A percentile compares a stretch with the other conserved stretches of the same genome.
Conservation (phyloP, 2,888 invertebrate species). For the Thereva unica region DNA sequence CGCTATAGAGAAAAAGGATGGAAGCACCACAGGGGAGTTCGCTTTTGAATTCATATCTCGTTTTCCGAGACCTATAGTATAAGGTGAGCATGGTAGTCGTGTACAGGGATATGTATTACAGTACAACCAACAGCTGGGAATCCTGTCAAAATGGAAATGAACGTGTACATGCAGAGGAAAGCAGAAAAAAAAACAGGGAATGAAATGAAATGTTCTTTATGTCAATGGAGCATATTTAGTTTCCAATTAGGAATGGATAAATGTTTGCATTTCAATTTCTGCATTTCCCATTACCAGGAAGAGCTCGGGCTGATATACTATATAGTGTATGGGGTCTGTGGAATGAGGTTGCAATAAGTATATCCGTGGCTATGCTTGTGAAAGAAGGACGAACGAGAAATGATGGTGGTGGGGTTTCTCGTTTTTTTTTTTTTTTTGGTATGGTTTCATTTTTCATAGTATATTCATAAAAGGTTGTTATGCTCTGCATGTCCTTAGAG, state of each 20-base stretch:
- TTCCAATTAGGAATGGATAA: slow-evolving; percentile 38
- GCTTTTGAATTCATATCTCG: slow-evolving; percentile 34
- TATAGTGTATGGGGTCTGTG: background rate
- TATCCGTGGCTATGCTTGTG: too few species aligned
- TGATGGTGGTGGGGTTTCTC: too few species aligned
- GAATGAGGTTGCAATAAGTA: too few species aligned
- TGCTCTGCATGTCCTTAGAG: too few species aligned
- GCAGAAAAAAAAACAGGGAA: slow-evolving; percentile 7
- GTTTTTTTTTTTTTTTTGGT: too few species aligned
- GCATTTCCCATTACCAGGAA: slow-evolving; percentile 13
- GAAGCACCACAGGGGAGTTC: background rate
- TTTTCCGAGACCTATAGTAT: background rate
- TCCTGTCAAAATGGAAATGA: background rate
- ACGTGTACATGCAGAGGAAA: too few species aligned
- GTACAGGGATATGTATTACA: background rate
- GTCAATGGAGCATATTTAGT: slow-evolving; percentile 39
- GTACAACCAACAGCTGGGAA: background rate
- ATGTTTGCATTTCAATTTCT: slow-evolving; percentile 40
- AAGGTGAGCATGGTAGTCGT: too few species aligned
- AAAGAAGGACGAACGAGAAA: too few species aligned
- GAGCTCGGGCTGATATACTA: slow-evolving; percentile 1
- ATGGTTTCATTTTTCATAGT: too few species aligned
- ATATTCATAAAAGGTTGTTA: too few species aligned
- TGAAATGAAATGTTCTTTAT: slow-evolving; percentile 35
- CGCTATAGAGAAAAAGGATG: background rate